Evolutionary conservation across 1,140 invertebrate species (phyloP), one percentile per base, ranked within the genome.

Genomic region (Adelges cooleyi): DNA sequence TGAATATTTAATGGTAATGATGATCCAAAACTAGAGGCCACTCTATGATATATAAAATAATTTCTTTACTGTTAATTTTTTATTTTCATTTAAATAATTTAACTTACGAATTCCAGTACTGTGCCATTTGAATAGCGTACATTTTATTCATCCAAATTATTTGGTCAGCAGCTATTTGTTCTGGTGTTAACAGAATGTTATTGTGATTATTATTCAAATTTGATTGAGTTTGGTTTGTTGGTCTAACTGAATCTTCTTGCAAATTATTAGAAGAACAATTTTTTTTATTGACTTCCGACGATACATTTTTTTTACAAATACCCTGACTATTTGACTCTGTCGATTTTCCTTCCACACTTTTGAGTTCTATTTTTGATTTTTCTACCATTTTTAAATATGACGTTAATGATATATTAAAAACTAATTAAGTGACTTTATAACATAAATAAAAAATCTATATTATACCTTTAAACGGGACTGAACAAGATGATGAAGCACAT

Each of bases 401-500:
- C n/a, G n/a, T n/a, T n/a, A n/a, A n/a, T n/a, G n/a, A n/a, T n/a
- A n/a, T n/a, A n/a, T n/a, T n/a, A n/a, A n/a, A n/a, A n/a, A n/a
- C n/a, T n/a, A n/a, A n/a, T n/a, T n/a, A n/a, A n/a, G n/a, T n/a
- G n/a, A n/a, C n/a, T n/a, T n/a, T n/a, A n/a, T n/a, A n/a, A n/a
- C n/a, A n/a, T n/a, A n/a, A n/a, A n/a, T n/a, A n/a, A 33, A 33
- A 6, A 33, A 33, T 11, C 11, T 33, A 6, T 33, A 33, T 6
- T 33, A 20, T 48, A 62, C 56, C 25, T 62, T 62, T 62, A 17
- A 18, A 6, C 2, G 42, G 42, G 9, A 29, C 15, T 29, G n/a
- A 46, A 29, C 22, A 62, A 18, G 56, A 62, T 10, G 67, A 48
- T 15, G 67, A 67, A 33, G 83, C 79, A 72, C 86, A 92, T 6